These are phyloP conservation scores for Myotis yumanensis DNA, from an alignment of 2,113 vertebrate species.

Conservation along the genomic window DNA sequence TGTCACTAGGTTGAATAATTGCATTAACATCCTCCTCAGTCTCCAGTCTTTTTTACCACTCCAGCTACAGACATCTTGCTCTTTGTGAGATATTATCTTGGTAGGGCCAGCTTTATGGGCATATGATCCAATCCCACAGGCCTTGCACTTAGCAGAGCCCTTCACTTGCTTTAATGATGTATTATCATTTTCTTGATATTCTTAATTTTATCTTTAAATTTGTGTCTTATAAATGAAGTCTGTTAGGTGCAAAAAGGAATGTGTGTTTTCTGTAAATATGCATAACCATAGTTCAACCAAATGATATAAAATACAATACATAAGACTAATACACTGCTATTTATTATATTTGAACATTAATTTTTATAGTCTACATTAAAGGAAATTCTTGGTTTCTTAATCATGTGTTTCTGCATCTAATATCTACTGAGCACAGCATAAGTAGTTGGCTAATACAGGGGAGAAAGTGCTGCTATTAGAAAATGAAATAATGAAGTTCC, in stretches of 20 bases:
- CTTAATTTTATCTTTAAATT: slow-evolving; percentile 21
- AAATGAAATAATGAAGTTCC: background rate
- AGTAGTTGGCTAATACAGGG: background rate
- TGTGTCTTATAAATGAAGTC: background rate
- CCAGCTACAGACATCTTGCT: background rate
- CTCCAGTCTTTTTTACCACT: background rate
- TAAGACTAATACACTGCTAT: background rate
- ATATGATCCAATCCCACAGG: background rate
- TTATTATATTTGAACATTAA: background rate
- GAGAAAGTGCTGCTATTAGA: background rate
- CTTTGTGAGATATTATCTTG: background rate
- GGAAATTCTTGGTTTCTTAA: background rate
- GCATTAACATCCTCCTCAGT: background rate
- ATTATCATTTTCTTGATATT: background rate
- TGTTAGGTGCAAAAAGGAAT: background rate
- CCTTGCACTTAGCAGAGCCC: background rate
- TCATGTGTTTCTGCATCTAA: background rate
- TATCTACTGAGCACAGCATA: background rate
- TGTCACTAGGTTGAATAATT: background rate
- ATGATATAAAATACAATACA: background rate
- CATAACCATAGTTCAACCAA: background rate
- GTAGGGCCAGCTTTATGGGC: background rate
- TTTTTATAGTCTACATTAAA: background rate
- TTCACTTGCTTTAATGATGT: background rate
- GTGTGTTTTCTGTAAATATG: background rate